phyloP scores from a whole-genome alignment of 1,140 invertebrate species.

The Zeugodacus cucurbitae region DNA sequence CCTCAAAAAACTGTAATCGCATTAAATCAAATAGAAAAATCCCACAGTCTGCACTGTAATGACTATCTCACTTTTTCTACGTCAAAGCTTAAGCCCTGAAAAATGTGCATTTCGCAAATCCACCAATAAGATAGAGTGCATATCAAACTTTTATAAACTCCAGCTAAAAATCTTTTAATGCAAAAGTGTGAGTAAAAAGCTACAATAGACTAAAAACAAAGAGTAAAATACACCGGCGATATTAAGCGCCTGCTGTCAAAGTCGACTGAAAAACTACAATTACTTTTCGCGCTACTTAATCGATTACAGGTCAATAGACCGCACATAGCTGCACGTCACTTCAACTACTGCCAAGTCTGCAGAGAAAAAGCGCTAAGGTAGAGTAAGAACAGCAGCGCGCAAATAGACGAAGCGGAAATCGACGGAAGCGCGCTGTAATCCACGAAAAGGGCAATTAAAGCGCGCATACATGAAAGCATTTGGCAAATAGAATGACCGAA shows the following conservation, averaged over 20 bases:
- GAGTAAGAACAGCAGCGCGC: not conserved
- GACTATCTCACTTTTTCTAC: too few species aligned
- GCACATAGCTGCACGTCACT: not conserved
- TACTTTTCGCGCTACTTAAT: conserved; percentile 19
- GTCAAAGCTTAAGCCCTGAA: not conserved
- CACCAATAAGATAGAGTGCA: not conserved
- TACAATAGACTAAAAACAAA: not conserved
- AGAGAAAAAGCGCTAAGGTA: not conserved
- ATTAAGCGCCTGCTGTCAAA: not conserved
- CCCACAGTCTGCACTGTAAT: too few species aligned
- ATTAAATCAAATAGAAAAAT: too few species aligned
- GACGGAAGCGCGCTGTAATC: not conserved
- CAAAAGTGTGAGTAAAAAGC: not conserved
- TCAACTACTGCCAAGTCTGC: not conserved
- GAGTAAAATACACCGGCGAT: not conserved
- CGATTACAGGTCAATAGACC: conserved; percentile 23
- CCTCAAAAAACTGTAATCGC: too few species aligned
- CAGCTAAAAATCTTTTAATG: not conserved
- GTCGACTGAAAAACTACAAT: not conserved
- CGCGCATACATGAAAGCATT: not conserved
- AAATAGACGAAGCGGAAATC: not conserved
- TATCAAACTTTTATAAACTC: not conserved
- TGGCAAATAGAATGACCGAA: not conserved
- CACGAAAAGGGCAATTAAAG: conserved; percentile 26
- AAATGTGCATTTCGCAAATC: not conserved